Evolutionary conservation across 2,888 invertebrate species (phyloP).

Genomic region (Crocallis elinguaria): DNA sequence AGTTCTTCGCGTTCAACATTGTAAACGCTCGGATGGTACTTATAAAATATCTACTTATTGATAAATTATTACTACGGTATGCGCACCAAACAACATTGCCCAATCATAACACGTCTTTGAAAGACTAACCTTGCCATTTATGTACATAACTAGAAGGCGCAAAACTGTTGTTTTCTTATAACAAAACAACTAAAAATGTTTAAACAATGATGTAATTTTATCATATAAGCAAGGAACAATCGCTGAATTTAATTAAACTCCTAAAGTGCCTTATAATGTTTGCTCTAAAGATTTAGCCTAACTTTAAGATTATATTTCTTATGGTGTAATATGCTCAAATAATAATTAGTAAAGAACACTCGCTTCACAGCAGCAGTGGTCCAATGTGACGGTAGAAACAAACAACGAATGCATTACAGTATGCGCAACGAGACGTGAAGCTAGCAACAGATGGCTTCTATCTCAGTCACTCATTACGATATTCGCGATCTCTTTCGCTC

Average conservation of each 20-base stretch:
- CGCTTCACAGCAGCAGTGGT: background rate
- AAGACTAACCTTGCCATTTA: background rate
- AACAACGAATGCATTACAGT: too few relatives aligned
- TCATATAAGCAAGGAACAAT: background rate
- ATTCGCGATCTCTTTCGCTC: too few relatives aligned
- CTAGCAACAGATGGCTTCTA: too few relatives aligned
- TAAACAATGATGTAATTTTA: background rate
- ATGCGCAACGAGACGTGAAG: too few relatives aligned
- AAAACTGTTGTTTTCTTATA: background rate
- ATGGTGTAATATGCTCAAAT: conserved; percentile 5
- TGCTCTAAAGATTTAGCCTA: conserved; percentile 1
- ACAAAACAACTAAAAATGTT: background rate
- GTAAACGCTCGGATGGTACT: too few relatives aligned
- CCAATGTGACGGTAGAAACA: background rate
- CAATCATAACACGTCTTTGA: background rate
- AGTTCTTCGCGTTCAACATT: too few relatives aligned
- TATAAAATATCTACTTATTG: too few relatives aligned
- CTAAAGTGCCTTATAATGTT: conserved; percentile 13
- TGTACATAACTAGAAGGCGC: background rate
- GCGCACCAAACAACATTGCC: background rate
- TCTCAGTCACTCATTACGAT: too few relatives aligned
- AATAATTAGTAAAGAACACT: background rate
- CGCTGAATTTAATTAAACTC: background rate
- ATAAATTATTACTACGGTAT: background rate
- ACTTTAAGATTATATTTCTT: background rate